Conservation (phyloP, 2,113 vertebrate species). For the Sturnus vulgaris region DNA sequence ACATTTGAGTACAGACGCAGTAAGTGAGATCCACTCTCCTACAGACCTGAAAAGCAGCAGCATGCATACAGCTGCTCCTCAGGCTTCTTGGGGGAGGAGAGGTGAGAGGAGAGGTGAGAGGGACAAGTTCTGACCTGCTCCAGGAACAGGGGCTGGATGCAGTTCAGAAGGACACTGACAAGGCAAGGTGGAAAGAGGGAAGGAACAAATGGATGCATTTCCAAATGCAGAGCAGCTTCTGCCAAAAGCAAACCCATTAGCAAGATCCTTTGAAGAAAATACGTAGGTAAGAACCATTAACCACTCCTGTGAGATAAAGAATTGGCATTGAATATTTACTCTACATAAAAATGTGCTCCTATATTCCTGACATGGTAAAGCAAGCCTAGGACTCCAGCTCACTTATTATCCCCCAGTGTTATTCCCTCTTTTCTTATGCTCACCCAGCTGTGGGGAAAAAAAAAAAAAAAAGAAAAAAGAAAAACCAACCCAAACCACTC, state of each 20-base stretch:
- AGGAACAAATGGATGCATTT: neutral
- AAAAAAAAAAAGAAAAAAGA: neutral
- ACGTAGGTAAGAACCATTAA: neutral
- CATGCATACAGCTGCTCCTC: neutral
- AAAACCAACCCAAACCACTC: neutral
- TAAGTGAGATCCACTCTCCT: neutral
- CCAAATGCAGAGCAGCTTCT: neutral
- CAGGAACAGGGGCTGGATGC: neutral
- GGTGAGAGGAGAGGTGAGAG: neutral
- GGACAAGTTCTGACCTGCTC: neutral
- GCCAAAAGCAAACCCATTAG: neutral
- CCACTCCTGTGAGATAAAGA: neutral
- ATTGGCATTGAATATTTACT: neutral
- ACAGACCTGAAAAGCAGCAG: neutral
- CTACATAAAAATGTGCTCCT: neutral
- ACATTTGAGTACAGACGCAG: neutral
- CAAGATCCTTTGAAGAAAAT: constrained; percentile 11
- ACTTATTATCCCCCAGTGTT: neutral
- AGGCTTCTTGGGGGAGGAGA: neutral
- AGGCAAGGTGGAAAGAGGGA: neutral
- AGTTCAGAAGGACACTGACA: neutral
- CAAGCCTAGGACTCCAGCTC: neutral
- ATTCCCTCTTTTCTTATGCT: neutral
- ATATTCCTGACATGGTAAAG: neutral
- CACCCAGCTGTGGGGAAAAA: neutral